Base-by-base conservation (phyloP, 2,888 invertebrate genomes). In the Melieria picta region DNA sequence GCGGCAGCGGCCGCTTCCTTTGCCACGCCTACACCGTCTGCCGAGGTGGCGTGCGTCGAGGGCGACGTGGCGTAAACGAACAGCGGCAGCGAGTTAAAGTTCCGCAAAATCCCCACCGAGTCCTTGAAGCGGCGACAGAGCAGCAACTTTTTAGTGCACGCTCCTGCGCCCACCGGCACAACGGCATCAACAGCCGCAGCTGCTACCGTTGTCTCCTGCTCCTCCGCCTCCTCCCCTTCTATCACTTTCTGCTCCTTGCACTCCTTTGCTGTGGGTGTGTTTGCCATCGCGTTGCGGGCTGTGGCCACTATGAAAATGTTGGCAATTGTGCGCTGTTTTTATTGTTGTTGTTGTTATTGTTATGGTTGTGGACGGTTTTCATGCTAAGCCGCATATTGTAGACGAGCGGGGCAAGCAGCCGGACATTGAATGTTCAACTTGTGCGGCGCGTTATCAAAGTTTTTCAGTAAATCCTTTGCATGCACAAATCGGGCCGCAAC, bases 121-220 rank as follows among this genome's bases (percentile, higher is more conserved):
- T 84, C 83, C 82, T 83, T 83, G 74, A 83, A 82, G 68, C 84
- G 84, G 55, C 84, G 83, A 73, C 84, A 84, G 72, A 84, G 78
- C 62, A 84, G 75, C 73, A 84, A 76, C 70, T 83, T 83, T 67
- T 79, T 80, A 76, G 82, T 82, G 74, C 80, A 79, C 6, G 75
- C 58, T 52, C 63, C 52, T 9, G 56, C 30, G 30, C 30, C 30
- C 45, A 58, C 58, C 7, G 58, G 10, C 30, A 52, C 6, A 9
- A 46, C n/a, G 6, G 56, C 30, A n/a, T 79, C 77, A 43, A 77
- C 77, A 47, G 58, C 43, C 16, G 56, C 55, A 16, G 79, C 78
- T 43, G 77, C 76, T 75, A 77, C 74, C 67, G 78, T 65, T 58
- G 79, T 78, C 75, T 66, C 62, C 56, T 70, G 72, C n/a, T 61